These are phyloP conservation scores for Muscicapa striata DNA, from an alignment of 2,797 vertebrate genomes.

Conservation along the genomic window DNA sequence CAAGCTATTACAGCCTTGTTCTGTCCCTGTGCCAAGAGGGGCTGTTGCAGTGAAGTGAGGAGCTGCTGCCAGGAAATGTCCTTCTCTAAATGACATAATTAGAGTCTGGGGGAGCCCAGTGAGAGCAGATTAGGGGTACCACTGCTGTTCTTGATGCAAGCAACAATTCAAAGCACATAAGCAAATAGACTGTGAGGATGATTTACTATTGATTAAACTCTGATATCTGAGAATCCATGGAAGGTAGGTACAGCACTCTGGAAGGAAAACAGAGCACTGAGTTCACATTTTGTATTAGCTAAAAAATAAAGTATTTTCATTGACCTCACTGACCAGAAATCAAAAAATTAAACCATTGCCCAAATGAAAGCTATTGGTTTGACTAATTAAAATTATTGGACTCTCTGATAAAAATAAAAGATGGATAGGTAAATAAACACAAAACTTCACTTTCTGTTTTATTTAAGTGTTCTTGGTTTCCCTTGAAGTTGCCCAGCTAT, in stretches of 20 bases:
- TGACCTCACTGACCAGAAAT: slow-evolving; percentile 56
- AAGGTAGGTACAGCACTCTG: slow-evolving; percentile 53
- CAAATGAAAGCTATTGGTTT: slow-evolving; percentile 47
- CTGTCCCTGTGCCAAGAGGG: slow-evolving; percentile 59
- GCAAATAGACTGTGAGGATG: slow-evolving; percentile 67
- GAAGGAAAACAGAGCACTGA: slow-evolving; percentile 44
- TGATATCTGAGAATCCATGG: slow-evolving; percentile 57
- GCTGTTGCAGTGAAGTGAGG: slow-evolving; percentile 67
- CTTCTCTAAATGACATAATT: slow-evolving; percentile 79
- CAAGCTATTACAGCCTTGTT: slow-evolving; percentile 77
- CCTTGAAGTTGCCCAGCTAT: background rate
- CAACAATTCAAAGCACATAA: slow-evolving; percentile 75
- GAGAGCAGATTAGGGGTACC: slow-evolving; percentile 75
- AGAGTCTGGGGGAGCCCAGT: slow-evolving; percentile 64
- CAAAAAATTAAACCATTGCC: slow-evolving; percentile 48
- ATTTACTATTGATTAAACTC: slow-evolving; percentile 73
- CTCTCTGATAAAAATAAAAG: slow-evolving; percentile 5
- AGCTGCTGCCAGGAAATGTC: slow-evolving; percentile 79
- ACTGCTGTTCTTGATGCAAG: slow-evolving; percentile 56
- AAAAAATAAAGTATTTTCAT: slow-evolving; percentile 43
- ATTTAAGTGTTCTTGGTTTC: background rate
- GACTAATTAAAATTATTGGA: background rate
- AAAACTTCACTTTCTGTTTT: background rate
- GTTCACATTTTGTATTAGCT: slow-evolving; percentile 31
- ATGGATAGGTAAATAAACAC: background rate